Conservation (phyloP, 1,140 invertebrate species). For the Coptotermes formosanus region DNA sequence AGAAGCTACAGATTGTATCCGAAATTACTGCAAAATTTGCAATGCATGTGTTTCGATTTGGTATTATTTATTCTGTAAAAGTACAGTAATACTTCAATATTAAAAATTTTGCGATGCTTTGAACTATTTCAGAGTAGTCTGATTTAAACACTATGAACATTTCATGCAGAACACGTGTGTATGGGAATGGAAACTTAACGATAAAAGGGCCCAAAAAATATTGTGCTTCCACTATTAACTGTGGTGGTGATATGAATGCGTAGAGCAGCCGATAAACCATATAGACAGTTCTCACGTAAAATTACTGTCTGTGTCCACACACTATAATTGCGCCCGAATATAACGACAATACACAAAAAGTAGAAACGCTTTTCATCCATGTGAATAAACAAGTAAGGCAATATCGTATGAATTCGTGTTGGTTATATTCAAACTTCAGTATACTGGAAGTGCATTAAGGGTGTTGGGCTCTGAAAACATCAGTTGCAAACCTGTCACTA, state of each 20-base stretch:
- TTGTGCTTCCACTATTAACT: not conserved
- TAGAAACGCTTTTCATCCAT: not conserved
- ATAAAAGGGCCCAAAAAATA: slow-evolving; percentile 7
- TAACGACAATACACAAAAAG: not conserved
- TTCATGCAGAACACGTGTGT: not conserved
- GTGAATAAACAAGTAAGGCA: not conserved
- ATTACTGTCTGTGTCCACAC: not conserved
- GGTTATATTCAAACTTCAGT: not conserved
- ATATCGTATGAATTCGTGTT: not conserved
- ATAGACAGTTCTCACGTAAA: not conserved
- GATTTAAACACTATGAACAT: not conserved
- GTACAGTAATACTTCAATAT: not conserved
- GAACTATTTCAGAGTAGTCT: not conserved
- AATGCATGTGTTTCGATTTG: not conserved
- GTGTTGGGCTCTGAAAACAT: too few relatives aligned
- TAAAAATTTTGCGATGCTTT: not conserved
- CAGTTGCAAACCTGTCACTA: too few relatives aligned
- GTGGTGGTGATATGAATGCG: not conserved
- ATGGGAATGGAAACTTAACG: not conserved
- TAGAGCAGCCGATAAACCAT: slow-evolving; percentile 1
- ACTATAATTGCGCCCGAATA: not conserved
- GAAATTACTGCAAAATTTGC: not conserved
- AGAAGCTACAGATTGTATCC: not conserved
- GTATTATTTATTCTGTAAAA: not conserved
- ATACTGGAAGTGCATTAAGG: too few relatives aligned